Evolutionary conservation across 2,797 vertebrate genomes (phyloP).

Genomic region (Sebastes minor): DNA sequence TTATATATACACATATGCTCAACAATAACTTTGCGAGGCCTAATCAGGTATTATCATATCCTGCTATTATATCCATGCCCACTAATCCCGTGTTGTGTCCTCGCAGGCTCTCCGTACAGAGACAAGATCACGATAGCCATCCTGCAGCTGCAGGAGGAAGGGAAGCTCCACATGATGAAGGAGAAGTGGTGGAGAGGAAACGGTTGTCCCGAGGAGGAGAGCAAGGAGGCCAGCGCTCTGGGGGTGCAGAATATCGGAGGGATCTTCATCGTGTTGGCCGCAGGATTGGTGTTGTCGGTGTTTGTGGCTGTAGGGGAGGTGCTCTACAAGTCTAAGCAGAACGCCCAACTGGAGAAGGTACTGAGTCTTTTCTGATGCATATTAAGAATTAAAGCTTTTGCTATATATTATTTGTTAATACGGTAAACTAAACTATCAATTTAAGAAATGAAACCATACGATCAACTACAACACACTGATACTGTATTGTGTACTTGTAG

Average conservation of each 20-base stretch:
- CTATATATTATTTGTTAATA: neutral
- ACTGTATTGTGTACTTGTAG: neutral
- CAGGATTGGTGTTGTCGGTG: conserved; percentile 95
- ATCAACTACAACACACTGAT: neutral
- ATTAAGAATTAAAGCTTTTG: neutral
- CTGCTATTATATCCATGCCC: conserved; percentile 16
- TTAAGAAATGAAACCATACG: neutral
- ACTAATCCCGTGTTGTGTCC: conserved; percentile 7
- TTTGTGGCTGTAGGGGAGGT: conserved; percentile 98
- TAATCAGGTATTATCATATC: conserved; percentile 12
- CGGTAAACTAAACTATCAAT: neutral
- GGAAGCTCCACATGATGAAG: conserved; percentile 91
- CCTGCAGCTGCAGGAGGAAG: conserved; percentile 97
- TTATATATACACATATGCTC: neutral
- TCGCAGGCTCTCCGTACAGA: conserved; percentile 93
- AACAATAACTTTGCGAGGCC: conserved; percentile 5
- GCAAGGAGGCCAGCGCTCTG: conserved; percentile 97
- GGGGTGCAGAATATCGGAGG: conserved; percentile 98
- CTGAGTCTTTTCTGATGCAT: neutral
- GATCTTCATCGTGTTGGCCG: conserved; percentile 97
- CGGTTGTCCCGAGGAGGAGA: conserved; percentile 96
- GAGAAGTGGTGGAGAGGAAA: conserved; percentile 92
- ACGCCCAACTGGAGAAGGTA: conserved; percentile 96
- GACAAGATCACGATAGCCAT: conserved; percentile 99
- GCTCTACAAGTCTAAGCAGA: conserved; percentile 98